These are phyloP conservation scores for Macrotis lagotis DNA, from an alignment of 2,113 vertebrate species.

Conservation along the genomic window DNA sequence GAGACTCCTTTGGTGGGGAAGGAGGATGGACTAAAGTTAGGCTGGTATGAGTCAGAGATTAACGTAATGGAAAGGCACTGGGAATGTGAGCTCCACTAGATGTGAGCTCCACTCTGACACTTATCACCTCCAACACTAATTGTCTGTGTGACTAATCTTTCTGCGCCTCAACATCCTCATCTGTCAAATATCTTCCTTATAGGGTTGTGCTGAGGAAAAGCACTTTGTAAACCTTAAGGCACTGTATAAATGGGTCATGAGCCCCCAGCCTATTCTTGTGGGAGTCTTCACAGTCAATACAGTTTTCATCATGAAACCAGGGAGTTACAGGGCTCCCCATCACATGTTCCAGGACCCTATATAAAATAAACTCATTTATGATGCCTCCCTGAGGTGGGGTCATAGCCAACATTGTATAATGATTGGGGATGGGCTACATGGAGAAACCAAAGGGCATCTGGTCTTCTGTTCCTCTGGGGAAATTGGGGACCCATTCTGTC, in stretches of 20 bases:
- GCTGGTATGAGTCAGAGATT: neutral
- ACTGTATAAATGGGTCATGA: neutral
- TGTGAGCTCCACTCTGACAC: neutral
- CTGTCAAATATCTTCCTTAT: neutral
- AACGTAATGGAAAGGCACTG: neutral
- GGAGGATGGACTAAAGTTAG: neutral
- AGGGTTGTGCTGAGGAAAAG: neutral
- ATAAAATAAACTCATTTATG: neutral
- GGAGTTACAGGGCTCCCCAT: neutral
- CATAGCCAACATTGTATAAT: neutral
- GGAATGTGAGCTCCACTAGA: too few species aligned
- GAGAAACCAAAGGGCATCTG: conserved; percentile 35
- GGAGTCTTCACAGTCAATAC: neutral
- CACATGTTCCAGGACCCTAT: neutral
- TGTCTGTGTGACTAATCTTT: neutral
- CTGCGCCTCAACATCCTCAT: neutral
- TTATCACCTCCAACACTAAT: neutral
- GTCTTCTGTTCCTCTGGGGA: neutral
- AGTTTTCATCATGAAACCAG: neutral
- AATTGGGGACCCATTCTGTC: neutral
- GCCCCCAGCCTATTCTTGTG: neutral
- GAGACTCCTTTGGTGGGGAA: neutral
- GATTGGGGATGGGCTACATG: neutral
- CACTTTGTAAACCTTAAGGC: neutral
- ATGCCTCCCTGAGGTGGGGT: neutral